Evolutionary conservation across 2,113 vertebrate species (phyloP).

Genomic region (Meles meles): DNA sequence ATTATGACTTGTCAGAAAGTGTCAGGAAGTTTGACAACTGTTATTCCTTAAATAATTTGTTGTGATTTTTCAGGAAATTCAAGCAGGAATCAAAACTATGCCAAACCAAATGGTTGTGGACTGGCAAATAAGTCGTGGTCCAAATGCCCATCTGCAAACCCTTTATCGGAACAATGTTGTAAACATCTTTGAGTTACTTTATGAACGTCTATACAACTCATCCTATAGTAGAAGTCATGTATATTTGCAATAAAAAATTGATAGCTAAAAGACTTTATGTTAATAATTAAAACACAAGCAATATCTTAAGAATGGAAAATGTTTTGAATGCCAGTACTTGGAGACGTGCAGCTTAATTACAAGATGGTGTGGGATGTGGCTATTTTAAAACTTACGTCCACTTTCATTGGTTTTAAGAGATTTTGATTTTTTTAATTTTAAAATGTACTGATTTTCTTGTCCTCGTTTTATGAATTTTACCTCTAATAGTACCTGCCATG

Average conservation of each 20-base stretch:
- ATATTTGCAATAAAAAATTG: constrained; percentile 38
- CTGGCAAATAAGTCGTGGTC: not conserved
- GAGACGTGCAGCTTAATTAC: not conserved
- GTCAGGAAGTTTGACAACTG: constrained; percentile 28
- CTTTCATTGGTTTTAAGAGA: not conserved
- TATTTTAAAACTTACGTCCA: not conserved
- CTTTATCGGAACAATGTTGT: not conserved
- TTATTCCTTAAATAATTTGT: constrained; percentile 53
- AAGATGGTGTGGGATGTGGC: not conserved
- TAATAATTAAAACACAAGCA: constrained; percentile 44
- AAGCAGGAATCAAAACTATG: constrained; percentile 39
- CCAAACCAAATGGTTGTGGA: not conserved
- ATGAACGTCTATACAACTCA: not conserved
- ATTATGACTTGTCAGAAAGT: constrained; percentile 52
- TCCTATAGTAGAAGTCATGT: not conserved
- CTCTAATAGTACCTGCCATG: not conserved
- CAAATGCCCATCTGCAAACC: constrained; percentile 5
- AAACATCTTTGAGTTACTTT: not conserved
- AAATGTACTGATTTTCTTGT: not conserved
- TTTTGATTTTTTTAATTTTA: not conserved
- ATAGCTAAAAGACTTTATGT: constrained; percentile 29
- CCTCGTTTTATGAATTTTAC: not conserved
- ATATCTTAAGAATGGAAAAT: not conserved
- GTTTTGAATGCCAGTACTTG: not conserved
- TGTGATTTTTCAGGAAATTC: constrained; percentile 55